A percentile compares a stretch with the other conserved stretches of the same genome.
Evolutionary conservation across 1,140 invertebrate genomes (phyloP).

Genomic region (Zeugodacus cucurbitae): DNA sequence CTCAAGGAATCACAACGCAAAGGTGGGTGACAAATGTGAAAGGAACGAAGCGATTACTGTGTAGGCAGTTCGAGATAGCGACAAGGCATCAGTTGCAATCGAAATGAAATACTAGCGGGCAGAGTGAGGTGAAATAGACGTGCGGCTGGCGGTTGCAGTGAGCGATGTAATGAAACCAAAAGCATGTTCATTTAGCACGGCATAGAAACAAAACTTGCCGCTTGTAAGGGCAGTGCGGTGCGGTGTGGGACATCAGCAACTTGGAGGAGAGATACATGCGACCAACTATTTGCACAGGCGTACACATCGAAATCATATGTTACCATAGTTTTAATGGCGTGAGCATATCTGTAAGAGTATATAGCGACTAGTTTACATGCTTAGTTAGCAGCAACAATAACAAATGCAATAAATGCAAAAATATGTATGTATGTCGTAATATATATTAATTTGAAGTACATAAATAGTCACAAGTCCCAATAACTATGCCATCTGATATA

Average conservation of each 20-base stretch:
- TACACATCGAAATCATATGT: neutral
- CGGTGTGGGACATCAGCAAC: neutral
- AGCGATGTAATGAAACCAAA: constrained; percentile 1
- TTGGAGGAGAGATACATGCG: neutral
- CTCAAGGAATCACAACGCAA: constrained; percentile 20
- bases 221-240: neutral
- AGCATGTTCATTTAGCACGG: neutral
- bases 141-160: neutral
- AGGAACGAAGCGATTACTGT: neutral
- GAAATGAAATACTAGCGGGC: neutral
- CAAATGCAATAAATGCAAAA: no score
- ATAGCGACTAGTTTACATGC: neutral
- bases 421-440: no score
- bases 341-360: no score
- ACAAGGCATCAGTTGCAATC: neutral
- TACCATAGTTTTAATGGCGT: no score
- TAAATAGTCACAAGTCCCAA: neutral
- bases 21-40: constrained; percentile 15
- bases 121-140: neutral
- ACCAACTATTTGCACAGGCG: neutral
- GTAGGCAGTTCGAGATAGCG: neutral
- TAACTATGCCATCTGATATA: neutral
- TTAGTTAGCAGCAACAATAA: neutral
- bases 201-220: neutral
- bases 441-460: no score